These are phyloP conservation scores for Scyliorhinus canicula DNA, from an alignment of 2,797 vertebrate genomes.

Conservation along the genomic window DNA sequence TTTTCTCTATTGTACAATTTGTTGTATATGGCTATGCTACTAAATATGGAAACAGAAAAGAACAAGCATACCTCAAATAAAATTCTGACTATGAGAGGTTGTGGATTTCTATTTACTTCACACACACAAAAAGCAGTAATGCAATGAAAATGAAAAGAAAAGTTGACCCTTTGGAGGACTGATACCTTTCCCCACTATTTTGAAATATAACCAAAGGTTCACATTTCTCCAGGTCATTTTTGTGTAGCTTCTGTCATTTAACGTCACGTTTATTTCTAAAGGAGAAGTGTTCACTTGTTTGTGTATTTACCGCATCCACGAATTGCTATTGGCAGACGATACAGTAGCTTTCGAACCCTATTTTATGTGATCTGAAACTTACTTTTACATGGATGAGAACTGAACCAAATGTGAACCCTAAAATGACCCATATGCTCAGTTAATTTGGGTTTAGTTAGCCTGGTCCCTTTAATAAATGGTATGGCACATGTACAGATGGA, in stretches of 20 bases:
- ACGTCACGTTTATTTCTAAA: neutral
- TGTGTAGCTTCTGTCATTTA: neutral
- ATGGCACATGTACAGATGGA: neutral
- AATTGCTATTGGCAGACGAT: neutral
- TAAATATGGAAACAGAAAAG: conserved; percentile 71
- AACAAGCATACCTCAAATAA: conserved; percentile 75
- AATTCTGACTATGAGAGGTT: conserved; percentile 45
- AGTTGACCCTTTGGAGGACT: neutral
- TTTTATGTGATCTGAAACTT: neutral
- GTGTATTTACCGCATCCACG: neutral
- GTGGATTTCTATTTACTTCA: conserved; percentile 17
- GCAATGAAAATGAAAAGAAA: neutral
- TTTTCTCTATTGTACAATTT: conserved; percentile 76
- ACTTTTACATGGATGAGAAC: neutral
- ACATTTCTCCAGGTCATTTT: neutral
- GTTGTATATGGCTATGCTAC: conserved; percentile 74
- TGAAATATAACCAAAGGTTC: neutral
- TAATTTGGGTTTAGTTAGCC: neutral
- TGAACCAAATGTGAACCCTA: neutral
- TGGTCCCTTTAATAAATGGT: conserved; percentile 23
- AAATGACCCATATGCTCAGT: neutral
- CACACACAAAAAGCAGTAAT: neutral
- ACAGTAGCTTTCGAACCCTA: neutral
- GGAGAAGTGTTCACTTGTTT: neutral
- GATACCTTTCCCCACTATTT: neutral